Conservation (phyloP, 2,797 vertebrate species). For the Coracias cyanogaster region DNA sequence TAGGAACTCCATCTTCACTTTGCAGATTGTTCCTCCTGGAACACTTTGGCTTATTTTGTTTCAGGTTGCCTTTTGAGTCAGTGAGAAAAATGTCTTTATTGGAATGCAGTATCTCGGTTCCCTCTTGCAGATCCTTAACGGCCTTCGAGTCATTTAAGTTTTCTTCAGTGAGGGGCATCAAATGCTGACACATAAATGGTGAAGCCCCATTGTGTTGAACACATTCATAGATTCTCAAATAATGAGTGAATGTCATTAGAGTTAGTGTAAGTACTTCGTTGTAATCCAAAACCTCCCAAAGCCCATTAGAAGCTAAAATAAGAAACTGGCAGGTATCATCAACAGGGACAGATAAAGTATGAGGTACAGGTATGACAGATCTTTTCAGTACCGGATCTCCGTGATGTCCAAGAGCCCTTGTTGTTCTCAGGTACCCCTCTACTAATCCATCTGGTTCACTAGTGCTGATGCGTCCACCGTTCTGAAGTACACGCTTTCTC, state of each 20-base stretch:
- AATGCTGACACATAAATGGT: fast-evolving
- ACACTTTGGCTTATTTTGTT: background rate
- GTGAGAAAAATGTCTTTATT: background rate
- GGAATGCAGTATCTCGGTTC: background rate
- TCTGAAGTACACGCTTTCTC: constrained; percentile 47
- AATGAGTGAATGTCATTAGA: constrained; percentile 43
- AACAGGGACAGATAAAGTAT: constrained; percentile 63
- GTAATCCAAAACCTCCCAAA: constrained; percentile 76
- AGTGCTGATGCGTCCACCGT: constrained; percentile 62
- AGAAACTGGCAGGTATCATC: constrained; percentile 73
- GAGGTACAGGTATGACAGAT: constrained; percentile 69
- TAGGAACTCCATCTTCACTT: background rate
- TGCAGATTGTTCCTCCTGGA: background rate
- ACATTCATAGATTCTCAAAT: background rate
- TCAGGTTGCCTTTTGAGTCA: background rate
- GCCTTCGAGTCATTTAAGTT: background rate
- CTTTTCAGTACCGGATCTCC: constrained; percentile 68
- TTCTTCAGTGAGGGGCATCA: background rate
- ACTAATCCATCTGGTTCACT: constrained; percentile 58
- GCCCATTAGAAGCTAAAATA: constrained; percentile 74
- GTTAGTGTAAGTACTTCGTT: constrained; percentile 65
- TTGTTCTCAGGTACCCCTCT: constrained; percentile 64
- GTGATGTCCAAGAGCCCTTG: constrained; percentile 74
- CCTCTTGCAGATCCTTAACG: background rate
- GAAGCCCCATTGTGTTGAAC: background rate